Conservation (phyloP, 1,140 invertebrate species). For the Onthophagus taurus region DNA sequence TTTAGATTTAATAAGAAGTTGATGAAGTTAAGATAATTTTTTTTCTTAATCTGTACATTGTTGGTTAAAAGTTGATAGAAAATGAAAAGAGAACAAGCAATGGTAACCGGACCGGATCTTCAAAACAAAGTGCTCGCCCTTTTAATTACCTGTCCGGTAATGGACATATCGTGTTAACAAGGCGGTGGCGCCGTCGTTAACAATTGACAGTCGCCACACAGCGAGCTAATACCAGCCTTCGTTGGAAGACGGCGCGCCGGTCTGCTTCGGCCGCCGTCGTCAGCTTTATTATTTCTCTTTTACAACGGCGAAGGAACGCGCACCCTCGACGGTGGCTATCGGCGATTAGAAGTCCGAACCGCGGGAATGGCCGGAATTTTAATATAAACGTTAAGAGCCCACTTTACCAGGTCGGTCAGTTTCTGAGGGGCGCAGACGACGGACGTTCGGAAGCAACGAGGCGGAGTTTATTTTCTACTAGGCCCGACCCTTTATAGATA, state of each 20-base stretch:
- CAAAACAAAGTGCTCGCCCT: constrained; percentile 35
- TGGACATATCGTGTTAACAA: constrained; percentile 38
- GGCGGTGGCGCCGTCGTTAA: constrained; percentile 31
- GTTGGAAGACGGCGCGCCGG: constrained; percentile 4
- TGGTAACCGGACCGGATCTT: too few species aligned
- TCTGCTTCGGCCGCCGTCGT: not conserved
- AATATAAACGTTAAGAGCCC: constrained; percentile 13
- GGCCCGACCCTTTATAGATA: too few species aligned
- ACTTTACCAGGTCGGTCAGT: too few species aligned
- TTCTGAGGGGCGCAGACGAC: too few species aligned
- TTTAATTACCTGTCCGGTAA: constrained; percentile 38
- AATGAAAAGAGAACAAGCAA: too few species aligned
- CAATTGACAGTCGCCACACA: constrained; percentile 35
- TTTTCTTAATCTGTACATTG: too few species aligned
- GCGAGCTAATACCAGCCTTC: constrained; percentile 14
- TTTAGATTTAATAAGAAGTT: too few species aligned
- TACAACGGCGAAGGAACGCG: constrained; percentile 7
- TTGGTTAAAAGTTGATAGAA: too few species aligned
- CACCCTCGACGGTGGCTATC: not conserved
- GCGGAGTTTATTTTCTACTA: too few species aligned
- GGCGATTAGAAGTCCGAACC: constrained; percentile 2
- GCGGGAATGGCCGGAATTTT: too few species aligned
- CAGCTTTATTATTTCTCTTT: constrained; percentile 4
- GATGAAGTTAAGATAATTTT: too few species aligned
- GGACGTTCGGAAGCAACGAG: too few species aligned